These are phyloP conservation scores for Babyrousa celebensis DNA, from an alignment of 2,797 vertebrate species.

Conservation along the genomic window DNA sequence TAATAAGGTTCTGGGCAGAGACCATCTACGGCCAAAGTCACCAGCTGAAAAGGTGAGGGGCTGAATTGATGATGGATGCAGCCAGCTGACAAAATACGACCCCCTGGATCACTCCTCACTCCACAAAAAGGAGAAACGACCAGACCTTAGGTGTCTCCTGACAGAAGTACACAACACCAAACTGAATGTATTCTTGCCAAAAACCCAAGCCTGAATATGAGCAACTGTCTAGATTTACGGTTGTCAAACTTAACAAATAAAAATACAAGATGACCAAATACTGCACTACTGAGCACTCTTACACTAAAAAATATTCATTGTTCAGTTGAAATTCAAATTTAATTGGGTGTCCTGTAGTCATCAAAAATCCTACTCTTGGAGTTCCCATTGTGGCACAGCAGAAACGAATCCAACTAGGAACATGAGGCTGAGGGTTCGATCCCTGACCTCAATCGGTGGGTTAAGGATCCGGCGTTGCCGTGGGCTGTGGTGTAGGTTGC, in stretches of 20 bases:
- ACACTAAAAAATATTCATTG: neutral
- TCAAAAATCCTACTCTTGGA: too few species aligned
- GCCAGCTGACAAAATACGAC: neutral
- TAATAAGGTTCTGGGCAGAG: neutral
- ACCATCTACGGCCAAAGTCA: neutral
- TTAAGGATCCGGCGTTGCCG: too few species aligned
- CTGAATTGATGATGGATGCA: neutral
- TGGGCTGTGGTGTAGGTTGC: too few species aligned
- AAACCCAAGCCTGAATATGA: neutral
- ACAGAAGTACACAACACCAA: neutral
- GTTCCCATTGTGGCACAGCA: too few species aligned
- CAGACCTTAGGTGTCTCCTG: neutral
- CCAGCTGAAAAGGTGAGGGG: neutral
- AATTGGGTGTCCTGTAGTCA: neutral
- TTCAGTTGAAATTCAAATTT: slow-evolving; percentile 6
- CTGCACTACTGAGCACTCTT: neutral
- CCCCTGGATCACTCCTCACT: neutral
- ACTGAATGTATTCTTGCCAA: neutral
- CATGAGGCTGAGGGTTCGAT: too few species aligned
- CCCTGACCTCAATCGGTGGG: too few species aligned
- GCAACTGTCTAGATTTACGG: neutral
- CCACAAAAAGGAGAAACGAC: neutral
- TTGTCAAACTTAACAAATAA: slow-evolving; percentile 25
- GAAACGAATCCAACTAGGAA: too few species aligned
- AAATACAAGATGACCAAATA: slow-evolving; percentile 14